Evolutionary conservation across 1,140 invertebrate genomes (phyloP).

Genomic region (Solenopsis fugax): DNA sequence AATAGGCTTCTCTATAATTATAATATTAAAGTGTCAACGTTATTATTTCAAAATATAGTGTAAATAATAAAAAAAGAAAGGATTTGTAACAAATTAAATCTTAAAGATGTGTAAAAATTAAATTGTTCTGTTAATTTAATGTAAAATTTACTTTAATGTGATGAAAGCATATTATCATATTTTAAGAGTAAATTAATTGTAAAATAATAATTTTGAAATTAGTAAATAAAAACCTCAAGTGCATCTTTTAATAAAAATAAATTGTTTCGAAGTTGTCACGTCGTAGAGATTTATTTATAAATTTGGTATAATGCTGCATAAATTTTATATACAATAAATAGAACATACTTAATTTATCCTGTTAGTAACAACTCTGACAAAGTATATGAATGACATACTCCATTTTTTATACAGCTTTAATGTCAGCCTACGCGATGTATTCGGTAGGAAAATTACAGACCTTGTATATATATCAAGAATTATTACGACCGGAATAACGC

Average conservation of each 20-base stretch:
- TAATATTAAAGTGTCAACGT: not conserved
- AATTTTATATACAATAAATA: constrained; percentile 13
- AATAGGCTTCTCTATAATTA: not conserved
- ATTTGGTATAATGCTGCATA: not conserved
- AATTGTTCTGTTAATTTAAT: not conserved
- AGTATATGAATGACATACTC: not conserved
- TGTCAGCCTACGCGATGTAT: constrained; percentile 1
- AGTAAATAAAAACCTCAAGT: not conserved
- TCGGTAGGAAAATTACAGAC: constrained; percentile 16
- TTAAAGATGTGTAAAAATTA: not conserved
- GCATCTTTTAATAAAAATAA: not conserved
- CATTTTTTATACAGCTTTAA: constrained; percentile 27
- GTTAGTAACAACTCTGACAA: not conserved
- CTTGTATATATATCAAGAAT: not conserved
- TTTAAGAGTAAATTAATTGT: not conserved
- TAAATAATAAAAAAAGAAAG: not conserved
- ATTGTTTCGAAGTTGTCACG: not conserved
- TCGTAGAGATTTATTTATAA: not conserved
- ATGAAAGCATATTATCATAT: constrained; percentile 10
- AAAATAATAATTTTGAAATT: not conserved
- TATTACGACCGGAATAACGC: constrained; percentile 28
- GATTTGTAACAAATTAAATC: not conserved
- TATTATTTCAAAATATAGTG: not conserved
- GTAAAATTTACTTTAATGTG: not conserved
- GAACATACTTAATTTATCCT: constrained; percentile 6